Evolutionary conservation across 1,140 invertebrate species (phyloP).

Genomic region (fruit fly (Drosophila melanogaster)): DNA sequence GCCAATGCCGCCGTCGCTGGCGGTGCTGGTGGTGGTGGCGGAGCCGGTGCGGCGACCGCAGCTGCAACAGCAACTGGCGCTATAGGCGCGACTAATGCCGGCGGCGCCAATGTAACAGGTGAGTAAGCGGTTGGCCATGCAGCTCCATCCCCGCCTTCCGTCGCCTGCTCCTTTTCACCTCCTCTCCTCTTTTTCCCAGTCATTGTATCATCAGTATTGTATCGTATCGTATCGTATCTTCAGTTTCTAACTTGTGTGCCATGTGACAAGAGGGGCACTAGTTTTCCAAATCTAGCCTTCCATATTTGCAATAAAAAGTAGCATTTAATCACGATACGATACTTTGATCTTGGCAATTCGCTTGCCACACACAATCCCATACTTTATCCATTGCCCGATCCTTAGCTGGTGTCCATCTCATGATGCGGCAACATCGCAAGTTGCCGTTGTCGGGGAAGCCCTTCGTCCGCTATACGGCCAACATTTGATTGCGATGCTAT

Average conservation of each 20-base stretch:
- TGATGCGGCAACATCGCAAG: constrained; percentile 1
- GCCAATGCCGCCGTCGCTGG: constrained; percentile 36
- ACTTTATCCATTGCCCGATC: constrained; percentile 1
- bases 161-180: not conserved
- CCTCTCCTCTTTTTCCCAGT: not conserved
- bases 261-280: too few relatives aligned
- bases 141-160: not conserved
- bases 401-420: constrained; percentile 18
- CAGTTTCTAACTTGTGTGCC: too few relatives aligned
- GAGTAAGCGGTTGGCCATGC: constrained; percentile 57
- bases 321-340: constrained; percentile 5
- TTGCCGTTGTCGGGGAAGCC: constrained; percentile 5
- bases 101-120: constrained; percentile 75
- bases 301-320: not conserved
- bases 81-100: constrained; percentile 61
- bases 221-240: not conserved
- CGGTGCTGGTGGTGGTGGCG: constrained; percentile 41
- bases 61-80: constrained; percentile 62
- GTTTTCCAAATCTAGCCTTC: too few relatives aligned
- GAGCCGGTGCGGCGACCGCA: constrained; percentile 51
- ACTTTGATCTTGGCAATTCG: not conserved
- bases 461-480: constrained; percentile 1
- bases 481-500: not conserved
- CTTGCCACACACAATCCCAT: not conserved
- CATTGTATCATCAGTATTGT: not conserved